Evolutionary conservation across 2,888 invertebrate genomes (phyloP).

Genomic region (Pristionchus fissidentatus): DNA sequence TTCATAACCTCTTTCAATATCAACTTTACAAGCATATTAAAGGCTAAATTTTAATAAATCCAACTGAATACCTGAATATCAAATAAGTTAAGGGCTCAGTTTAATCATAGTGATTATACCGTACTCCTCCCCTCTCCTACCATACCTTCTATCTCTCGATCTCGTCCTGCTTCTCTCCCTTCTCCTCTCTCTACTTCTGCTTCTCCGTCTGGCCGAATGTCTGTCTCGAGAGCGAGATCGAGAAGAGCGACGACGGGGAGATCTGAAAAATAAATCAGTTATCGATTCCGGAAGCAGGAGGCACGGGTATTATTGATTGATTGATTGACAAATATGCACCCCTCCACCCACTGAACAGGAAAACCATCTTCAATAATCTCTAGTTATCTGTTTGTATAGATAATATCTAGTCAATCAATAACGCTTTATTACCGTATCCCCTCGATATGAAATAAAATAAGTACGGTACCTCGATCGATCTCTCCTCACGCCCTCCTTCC

Average conservation of each 20-base stretch:
- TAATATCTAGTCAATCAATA: neutral
- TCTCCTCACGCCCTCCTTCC: neutral
- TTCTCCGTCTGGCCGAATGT: neutral
- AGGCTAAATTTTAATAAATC: too few species aligned
- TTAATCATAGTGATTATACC: neutral
- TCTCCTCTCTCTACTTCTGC: neutral
- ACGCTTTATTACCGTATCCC: too few species aligned
- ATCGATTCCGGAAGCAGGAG: too few species aligned
- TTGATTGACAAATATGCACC: too few species aligned
- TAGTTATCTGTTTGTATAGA: neutral
- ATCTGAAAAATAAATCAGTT: constrained; percentile 5
- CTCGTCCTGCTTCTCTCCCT: neutral
- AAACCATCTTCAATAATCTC: too few species aligned
- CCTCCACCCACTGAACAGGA: too few species aligned
- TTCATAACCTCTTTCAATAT: neutral
- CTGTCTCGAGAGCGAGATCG: neutral
- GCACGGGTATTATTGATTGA: neutral
- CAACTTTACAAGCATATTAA: neutral
- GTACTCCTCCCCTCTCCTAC: neutral
- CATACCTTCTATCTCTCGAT: constrained; percentile 1
- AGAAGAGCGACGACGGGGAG: constrained; percentile 18
- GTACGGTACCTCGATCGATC: constrained; percentile 11
- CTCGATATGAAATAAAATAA: neutral
- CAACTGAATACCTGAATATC: too few species aligned
- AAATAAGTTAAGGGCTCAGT: too few species aligned